Evolutionary conservation across 2,888 invertebrate genomes (phyloP), one percentile per base, ranked within the genome.

Genomic region (Drosophila recens): DNA sequence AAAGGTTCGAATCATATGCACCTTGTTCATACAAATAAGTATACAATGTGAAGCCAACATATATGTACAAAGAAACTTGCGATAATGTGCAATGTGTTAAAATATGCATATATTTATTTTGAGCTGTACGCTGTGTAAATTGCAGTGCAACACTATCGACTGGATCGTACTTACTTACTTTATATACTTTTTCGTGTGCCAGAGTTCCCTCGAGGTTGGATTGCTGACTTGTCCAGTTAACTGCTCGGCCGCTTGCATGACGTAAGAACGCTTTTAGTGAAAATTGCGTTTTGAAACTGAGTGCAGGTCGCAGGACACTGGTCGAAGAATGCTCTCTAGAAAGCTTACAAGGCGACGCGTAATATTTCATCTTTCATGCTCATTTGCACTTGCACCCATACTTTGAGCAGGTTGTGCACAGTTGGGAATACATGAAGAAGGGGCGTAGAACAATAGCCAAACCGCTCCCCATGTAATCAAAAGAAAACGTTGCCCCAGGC

Each of bases 331-430:
- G 45, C 43, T 63, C 48, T 67, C 66, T 54, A 66, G 57, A 61
- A 52, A 52, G 63, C 57, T 56, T 52, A 58, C 62, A 75, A 58
- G 75, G 62, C 82, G 76, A 70, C 80, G 86, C 84, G 84, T 87
- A 90, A 90, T 90, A 90, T 90, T 89, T 90, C 90, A 90, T 90
- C 86, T 83, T 84, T 84, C 84, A 87, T 80, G 82, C 87, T 89
- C 88, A 90, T 89, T 89, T 88, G 82, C 87, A 87, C 80, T 82
- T 81, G 73, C 82, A 75, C 71, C 57, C 59, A 64, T 67, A 61
- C 58, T 54, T 45, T 8, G 56, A 51, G 23, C 36, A 42, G 34
- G 38, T 38, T 54, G 43, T 27, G 56, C 20, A 20, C 15, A 8
- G 33, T 23, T 38, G 62, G 15, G 43, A 27, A 34, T 49, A 15